Base-by-base conservation (phyloP, 2,888 invertebrate genomes). In the Hedya salicella region DNA sequence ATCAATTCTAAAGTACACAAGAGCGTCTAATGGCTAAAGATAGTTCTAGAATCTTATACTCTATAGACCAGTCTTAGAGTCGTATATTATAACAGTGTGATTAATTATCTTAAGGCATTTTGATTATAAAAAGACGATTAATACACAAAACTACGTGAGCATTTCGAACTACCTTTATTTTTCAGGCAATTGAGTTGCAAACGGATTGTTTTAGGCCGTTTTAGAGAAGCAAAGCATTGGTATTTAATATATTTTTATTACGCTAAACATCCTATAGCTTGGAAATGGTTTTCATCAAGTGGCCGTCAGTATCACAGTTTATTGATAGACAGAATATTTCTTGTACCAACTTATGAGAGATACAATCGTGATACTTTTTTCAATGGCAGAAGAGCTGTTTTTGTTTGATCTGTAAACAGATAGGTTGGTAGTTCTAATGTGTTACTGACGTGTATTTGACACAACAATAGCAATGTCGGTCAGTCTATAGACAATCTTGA, bases 191-290 rank as follows among this genome's bases (percentile, higher is more conserved):
- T 16, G 9, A 32, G 21, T 3, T 42, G 40, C 11, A 42, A 50
- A n/a, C 30, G 9, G 3, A 3, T 11, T 14, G 39, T 21, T 14
- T 17, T 5, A n/a, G 3, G 9, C 19, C 3, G 4, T 16, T 40
- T 32, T n/a, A 19, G 57, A 19, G 13, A n/a, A 40, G 16, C 30
- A 30, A 16, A 42, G 40, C 25, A 13, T 36, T 36, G 39, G 39
- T 50, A 57, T 64, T 64, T 46, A 44, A 64, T 59, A 44, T 30
- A 9, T 42, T 64, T 66, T 66, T 32, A 66, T 66, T 60, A 40
- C 30, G 40, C 19, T 66, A 66, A 63, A 66, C 65, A 60, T 66
- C 65, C 65, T 66, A 53, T 53, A 21, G 36, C 46, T 14, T 46
- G 52, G 36, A 36, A 19, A 40, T 66, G 60, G 61, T 61, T 54